A percentile compares a stretch with the other conserved stretches of the same genome.
phyloP scores from a whole-genome alignment of 2,797 vertebrate species.

The Zonotrichia albicollis region DNA sequence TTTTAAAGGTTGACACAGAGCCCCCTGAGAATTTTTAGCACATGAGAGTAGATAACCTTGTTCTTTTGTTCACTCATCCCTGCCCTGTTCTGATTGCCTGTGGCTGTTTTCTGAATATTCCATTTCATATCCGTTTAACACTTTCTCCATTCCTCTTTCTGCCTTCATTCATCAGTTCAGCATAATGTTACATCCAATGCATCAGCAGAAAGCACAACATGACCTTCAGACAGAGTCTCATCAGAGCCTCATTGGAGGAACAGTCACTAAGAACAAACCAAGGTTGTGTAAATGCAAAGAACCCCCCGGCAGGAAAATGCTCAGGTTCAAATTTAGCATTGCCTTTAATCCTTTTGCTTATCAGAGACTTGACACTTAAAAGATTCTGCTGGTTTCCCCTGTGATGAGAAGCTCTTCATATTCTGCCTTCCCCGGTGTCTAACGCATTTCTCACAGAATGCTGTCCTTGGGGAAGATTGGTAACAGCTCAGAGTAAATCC shows the following conservation, averaged over 20 bases:
- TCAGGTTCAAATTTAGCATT: neutral
- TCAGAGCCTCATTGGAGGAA: neutral
- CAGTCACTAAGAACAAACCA: neutral
- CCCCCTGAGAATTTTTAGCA: slow-evolving; percentile 50
- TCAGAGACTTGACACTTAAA: neutral
- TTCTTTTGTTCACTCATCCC: slow-evolving; percentile 61
- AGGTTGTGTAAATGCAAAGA: neutral
- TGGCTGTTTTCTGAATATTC: slow-evolving; percentile 50
- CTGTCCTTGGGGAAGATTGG: neutral
- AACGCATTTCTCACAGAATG: neutral
- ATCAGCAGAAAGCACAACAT: slow-evolving; percentile 31
- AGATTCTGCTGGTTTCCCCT: neutral
- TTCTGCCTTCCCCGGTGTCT: neutral
- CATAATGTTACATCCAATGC: slow-evolving; percentile 2
- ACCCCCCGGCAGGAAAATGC: neutral
- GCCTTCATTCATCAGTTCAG: slow-evolving; percentile 56
- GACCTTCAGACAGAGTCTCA: slow-evolving; percentile 14
- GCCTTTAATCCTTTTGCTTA: neutral
- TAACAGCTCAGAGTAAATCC: neutral
- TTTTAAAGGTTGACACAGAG: slow-evolving; percentile 49
- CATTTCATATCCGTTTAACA: slow-evolving; percentile 55
- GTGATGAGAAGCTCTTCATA: neutral
- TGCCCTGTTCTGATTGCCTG: slow-evolving; percentile 45
- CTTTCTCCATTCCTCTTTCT: slow-evolving; percentile 49
- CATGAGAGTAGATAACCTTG: slow-evolving; percentile 59